Evolutionary conservation across 2,797 vertebrate genomes (phyloP).

Genomic region (Acomys russatus): DNA sequence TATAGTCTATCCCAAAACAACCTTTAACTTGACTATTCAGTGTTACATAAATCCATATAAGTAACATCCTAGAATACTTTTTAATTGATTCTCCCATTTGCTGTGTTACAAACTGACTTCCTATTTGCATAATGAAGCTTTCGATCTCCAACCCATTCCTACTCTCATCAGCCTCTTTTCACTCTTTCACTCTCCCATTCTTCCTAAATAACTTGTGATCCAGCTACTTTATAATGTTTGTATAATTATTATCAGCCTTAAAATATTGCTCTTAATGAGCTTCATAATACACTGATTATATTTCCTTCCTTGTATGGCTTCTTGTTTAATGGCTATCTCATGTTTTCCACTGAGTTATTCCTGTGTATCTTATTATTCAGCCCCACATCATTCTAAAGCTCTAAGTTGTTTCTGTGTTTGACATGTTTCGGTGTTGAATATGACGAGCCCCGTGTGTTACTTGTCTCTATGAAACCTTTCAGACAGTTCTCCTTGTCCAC

Average conservation of each 20-base stretch:
- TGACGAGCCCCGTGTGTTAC: background rate
- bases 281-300: background rate
- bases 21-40: constrained; percentile 25
- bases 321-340: background rate
- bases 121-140: background rate
- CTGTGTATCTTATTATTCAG: background rate
- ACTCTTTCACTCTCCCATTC: background rate
- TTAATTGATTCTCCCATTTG: background rate
- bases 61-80: background rate
- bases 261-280: background rate
- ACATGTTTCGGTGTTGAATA: background rate
- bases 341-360: background rate
- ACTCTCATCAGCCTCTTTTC: background rate
- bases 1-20: background rate
- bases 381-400: background rate
- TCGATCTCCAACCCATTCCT: background rate
- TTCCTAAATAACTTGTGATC: background rate
- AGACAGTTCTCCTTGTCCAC: background rate
- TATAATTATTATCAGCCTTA: background rate
- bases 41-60: constrained; percentile 31
- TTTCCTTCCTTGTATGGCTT: background rate
- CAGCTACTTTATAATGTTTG: background rate
- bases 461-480: constrained; percentile 4
- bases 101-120: background rate
- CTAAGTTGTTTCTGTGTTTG: background rate